Evolutionary conservation across 1,140 invertebrate species (phyloP).

Genomic region (Diprion similis): DNA sequence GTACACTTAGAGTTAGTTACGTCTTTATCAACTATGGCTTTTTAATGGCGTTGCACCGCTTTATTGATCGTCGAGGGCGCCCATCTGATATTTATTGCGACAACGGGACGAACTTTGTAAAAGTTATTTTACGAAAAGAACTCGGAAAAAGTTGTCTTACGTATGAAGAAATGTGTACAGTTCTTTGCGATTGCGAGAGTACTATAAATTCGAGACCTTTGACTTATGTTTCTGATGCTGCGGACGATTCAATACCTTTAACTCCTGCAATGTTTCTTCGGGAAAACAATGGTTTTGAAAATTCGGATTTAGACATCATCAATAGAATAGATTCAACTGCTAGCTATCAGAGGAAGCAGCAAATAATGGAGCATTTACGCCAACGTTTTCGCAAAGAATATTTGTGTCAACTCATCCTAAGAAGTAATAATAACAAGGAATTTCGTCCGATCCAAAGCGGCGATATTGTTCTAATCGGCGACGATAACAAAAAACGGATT

Average conservation of each 20-base stretch:
- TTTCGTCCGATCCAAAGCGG: background rate
- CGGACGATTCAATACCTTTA: slow-evolving; percentile 26
- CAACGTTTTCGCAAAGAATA: slow-evolving; percentile 24
- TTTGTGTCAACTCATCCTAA: slow-evolving; percentile 15
- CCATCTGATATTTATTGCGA: background rate
- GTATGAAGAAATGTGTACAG: slow-evolving; percentile 39
- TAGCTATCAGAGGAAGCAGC: slow-evolving; percentile 10
- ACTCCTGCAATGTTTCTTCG: slow-evolving; percentile 33
- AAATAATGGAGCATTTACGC: slow-evolving; percentile 16
- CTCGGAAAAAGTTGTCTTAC: slow-evolving; percentile 35
- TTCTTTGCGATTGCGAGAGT: slow-evolving; percentile 35
- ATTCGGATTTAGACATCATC: slow-evolving; percentile 25
- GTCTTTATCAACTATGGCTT: slow-evolving; percentile 35
- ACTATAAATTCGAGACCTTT: slow-evolving; percentile 42
- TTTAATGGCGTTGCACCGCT: slow-evolving; percentile 27
- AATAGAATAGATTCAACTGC: slow-evolving; percentile 7
- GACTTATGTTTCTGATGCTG: slow-evolving; percentile 32
- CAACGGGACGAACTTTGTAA: slow-evolving; percentile 15
- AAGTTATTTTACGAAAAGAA: slow-evolving; percentile 29
- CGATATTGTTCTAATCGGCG: slow-evolving; percentile 19
- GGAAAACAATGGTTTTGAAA: slow-evolving; percentile 21
- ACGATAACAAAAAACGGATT: slow-evolving; percentile 19
- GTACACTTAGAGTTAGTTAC: slow-evolving; percentile 40
- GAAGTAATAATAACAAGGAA: slow-evolving; percentile 3
- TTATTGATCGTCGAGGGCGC: slow-evolving; percentile 28